phyloP scores from a whole-genome alignment of 1,140 invertebrate species.

The Archivesica marissinica region DNA sequence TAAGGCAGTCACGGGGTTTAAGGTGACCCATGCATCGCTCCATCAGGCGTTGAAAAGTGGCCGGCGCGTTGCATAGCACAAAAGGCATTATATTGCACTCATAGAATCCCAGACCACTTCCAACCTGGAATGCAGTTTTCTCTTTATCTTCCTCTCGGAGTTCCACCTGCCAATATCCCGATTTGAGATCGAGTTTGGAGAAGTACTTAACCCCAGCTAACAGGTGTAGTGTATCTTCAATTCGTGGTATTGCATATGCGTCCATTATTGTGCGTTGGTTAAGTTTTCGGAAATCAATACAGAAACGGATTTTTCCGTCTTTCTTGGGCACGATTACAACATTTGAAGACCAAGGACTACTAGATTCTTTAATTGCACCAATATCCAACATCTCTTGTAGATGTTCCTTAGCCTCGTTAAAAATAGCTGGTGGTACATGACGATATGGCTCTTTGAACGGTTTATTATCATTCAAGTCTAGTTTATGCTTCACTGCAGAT shows the following conservation, averaged over 20 bases:
- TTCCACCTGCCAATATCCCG: constrained; percentile 81
- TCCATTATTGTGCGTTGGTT: constrained; percentile 67
- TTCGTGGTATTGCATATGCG: constrained; percentile 63
- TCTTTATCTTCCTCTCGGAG: constrained; percentile 73
- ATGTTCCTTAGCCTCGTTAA: constrained; percentile 54
- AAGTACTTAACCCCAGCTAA: constrained; percentile 69
- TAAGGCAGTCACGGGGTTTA: constrained; percentile 49
- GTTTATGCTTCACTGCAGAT: constrained; percentile 50
- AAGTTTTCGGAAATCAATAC: constrained; percentile 68
- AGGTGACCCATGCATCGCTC: constrained; percentile 62
- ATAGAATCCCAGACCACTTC: constrained; percentile 63
- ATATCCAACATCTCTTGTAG: constrained; percentile 54
- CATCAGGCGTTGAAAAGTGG: constrained; percentile 74
- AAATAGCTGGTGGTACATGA: constrained; percentile 58
- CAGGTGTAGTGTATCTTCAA: constrained; percentile 63
- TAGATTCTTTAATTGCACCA: constrained; percentile 45
- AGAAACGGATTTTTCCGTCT: constrained; percentile 69
- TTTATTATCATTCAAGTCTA: constrained; percentile 38
- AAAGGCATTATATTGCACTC: constrained; percentile 68
- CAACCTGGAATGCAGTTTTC: constrained; percentile 65
- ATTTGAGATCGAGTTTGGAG: constrained; percentile 68
- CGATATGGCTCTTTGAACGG: constrained; percentile 56
- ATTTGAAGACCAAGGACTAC: constrained; percentile 59
- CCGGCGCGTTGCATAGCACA: constrained; percentile 67
- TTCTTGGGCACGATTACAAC: constrained; percentile 68